A percentile compares a stretch with the other conserved stretches of the same genome.
phyloP scores from a whole-genome alignment of 2,113 vertebrate species.

The Trichomycterus rosablanca region DNA sequence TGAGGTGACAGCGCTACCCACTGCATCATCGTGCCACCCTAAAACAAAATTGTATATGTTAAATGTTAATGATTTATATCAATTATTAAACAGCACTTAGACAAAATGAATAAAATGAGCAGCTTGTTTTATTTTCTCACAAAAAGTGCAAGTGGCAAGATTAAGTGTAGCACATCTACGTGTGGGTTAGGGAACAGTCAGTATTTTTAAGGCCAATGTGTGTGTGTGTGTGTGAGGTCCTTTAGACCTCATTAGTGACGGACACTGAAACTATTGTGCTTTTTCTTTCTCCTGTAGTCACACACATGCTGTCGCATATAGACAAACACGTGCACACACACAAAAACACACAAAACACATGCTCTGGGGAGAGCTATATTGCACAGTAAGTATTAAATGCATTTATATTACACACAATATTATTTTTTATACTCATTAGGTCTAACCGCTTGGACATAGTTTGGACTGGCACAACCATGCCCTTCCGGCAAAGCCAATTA shows the following conservation, averaged over 20 bases:
- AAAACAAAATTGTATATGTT: background rate
- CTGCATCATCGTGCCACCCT: too few relatives aligned
- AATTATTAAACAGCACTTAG: background rate
- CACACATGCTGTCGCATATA: conserved; percentile 1
- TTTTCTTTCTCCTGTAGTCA: conserved; percentile 30
- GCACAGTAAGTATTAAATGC: background rate
- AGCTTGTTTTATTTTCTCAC: too few relatives aligned
- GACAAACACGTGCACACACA: conserved; percentile 3
- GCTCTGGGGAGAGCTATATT: background rate
- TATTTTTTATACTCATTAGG: too few relatives aligned
- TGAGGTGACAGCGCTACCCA: too few relatives aligned
- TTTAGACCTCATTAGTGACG: conserved; percentile 72
- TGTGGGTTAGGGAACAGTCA: conserved; percentile 47
- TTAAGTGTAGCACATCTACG: too few relatives aligned
- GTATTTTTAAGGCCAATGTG: conserved; percentile 59
- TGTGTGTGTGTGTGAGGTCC: conserved; percentile 52
- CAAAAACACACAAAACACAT: conserved; percentile 3
- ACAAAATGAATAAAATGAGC: background rate
- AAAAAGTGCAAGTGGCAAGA: too few relatives aligned
- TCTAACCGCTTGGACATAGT: too few relatives aligned
- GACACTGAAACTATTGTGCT: conserved; percentile 58
- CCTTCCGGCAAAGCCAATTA: too few relatives aligned
- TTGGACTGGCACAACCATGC: too few relatives aligned
- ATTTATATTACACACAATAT: too few relatives aligned
- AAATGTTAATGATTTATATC: background rate